Base-by-base conservation (phyloP, 2,113 vertebrate species). In the Erythrolamprus reginae region DNA sequence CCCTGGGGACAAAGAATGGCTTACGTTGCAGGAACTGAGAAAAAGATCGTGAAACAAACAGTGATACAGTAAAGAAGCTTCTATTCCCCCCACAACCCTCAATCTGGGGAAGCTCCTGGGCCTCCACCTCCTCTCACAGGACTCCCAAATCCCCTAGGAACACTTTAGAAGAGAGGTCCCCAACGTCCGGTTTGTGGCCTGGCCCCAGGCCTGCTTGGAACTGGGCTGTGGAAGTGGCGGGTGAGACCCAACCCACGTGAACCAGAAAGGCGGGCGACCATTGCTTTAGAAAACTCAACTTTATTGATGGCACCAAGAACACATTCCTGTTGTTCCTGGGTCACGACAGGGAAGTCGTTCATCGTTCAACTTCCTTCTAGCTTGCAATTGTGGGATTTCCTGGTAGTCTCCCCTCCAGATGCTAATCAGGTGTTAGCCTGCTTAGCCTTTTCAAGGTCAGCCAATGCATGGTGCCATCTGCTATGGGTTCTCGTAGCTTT, bases 201-300 rank as follows among this genome's bases (percentile, higher is more conserved):
- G 28, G 58, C 13, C 4, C 61, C 4, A 65, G 61, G 58, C 58
- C 61, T 15, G 4, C 33, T 33, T 33, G 28, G 61, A 65, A 33
- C 1, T 65, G 5, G 61, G 61, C 61, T 5, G 13, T 65, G 61
- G 61, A 65, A 65, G 12, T 65, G 28, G 28, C 33, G 13, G 26
- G 61, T 17, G 61, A 65, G 61, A n/a, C n/a, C n/a, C n/a, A n/a
- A n/a, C 5, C 0, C 13, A 65, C 0, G 0, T 0, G 26, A 15
- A 5, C 28, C 5, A 5, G 13, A 65, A 65, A 65, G 2, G 13
- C 6, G n/a, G 13, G 61, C n/a, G 28, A 33, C 61, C 5, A 12
- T 5, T 65, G 61, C 70, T 77, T 77, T 21, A 42, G 33, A 77
- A 77, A 77, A 77, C 17, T 33, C n/a, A 77, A 42, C 17, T 9